Percentiles rank a stretch among this genome's conserved stretches.
phyloP scores from a whole-genome alignment of 2,888 invertebrate species.

The Scelioninae gen. 1 region DNA sequence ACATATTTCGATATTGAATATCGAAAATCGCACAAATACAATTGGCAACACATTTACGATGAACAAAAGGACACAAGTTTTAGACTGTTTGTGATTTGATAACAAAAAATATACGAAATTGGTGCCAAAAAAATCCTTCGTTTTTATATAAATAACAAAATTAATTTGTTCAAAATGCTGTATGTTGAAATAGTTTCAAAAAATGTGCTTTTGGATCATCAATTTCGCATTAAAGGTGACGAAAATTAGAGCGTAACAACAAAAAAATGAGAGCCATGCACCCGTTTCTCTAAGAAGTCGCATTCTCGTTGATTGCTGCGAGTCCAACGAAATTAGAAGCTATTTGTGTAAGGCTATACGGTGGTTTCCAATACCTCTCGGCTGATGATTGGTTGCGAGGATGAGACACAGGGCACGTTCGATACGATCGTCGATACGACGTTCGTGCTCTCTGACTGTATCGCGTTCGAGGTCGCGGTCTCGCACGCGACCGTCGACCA shows the following conservation, averaged over 20 bases:
- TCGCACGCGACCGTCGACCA: constrained; percentile 84
- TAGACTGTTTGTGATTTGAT: constrained; percentile 28
- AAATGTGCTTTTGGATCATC: neutral
- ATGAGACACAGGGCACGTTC: constrained; percentile 80
- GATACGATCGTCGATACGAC: constrained; percentile 82
- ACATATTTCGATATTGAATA: constrained; percentile 5
- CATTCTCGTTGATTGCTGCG: constrained; percentile 64
- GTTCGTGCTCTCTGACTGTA: constrained; percentile 75
- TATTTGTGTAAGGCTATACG: constrained; percentile 84
- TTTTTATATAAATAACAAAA: neutral
- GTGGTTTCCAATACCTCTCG: constrained; percentile 90
- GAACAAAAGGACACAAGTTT: constrained; percentile 21
- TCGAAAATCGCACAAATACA: constrained; percentile 2
- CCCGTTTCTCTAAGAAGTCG: constrained; percentile 66
- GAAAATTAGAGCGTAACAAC: constrained; percentile 64
- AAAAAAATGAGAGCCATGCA: constrained; percentile 79
- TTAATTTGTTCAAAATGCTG: too few species aligned
- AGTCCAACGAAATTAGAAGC: constrained; percentile 66
- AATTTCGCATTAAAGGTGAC: constrained; percentile 40
- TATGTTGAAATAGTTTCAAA: neutral
- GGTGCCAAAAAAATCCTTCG: neutral
- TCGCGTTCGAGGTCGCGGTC: constrained; percentile 72
- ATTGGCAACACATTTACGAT: neutral
- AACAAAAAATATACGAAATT: neutral
- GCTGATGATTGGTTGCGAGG: constrained; percentile 83